These are phyloP conservation scores for Phocoena phocoena DNA, from an alignment of 2,113 vertebrate species.

Conservation along the genomic window DNA sequence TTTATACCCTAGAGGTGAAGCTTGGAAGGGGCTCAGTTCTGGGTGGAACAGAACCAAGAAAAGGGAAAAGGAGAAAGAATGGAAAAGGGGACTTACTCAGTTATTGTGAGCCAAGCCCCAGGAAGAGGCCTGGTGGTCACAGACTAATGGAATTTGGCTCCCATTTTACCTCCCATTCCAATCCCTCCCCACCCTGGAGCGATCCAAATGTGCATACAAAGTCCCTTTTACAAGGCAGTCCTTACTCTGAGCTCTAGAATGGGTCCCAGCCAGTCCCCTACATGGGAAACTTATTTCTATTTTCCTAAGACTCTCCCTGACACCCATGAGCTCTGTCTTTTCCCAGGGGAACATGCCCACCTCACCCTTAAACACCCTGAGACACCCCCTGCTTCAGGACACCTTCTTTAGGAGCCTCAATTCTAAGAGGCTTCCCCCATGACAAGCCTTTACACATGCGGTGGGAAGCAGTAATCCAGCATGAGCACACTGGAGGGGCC, in stretches of 20 bases:
- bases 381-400: not conserved
- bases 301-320: not conserved
- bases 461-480: not conserved
- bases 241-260: not conserved
- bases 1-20: not conserved
- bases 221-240: not conserved
- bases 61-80: not conserved
- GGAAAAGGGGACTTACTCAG: not conserved
- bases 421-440: not conserved
- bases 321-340: not conserved
- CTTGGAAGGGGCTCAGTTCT: not conserved
- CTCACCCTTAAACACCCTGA: not conserved
- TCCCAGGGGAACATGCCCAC: not conserved
- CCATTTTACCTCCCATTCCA: not conserved
- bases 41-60: not conserved
- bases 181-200: not conserved
- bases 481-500: accelerated
- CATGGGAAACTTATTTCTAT: not conserved
- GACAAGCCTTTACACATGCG: not conserved
- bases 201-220: not conserved
- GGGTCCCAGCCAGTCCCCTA: not conserved
- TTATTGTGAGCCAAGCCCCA: not conserved
- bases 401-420: not conserved
- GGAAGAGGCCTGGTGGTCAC: not conserved
- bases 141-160: not conserved